Base-by-base conservation (phyloP, 1,140 invertebrate genomes). In the Drosophila elegans region DNA sequence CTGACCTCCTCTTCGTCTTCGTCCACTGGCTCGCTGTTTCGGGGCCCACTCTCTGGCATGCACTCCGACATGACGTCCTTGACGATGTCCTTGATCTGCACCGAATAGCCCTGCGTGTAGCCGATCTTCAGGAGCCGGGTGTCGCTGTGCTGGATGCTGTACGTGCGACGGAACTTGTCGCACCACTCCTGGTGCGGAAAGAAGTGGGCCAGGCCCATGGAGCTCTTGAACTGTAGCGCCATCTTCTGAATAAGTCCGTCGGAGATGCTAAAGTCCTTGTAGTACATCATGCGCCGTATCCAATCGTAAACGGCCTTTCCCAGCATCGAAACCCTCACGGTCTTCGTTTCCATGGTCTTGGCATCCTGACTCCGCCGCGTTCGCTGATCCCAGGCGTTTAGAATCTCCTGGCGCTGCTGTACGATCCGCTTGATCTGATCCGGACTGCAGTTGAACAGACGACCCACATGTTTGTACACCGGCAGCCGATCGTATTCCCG, bases 241-340 rank as follows among this genome's bases (percentile, higher is more conserved):
- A 91, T 92, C 56, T 91, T 92, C 59, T 92, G 91, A 27, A 92
- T 91, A 0, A 92, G 68, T 0, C 88, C 90, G 34, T 92, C 91
- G 21, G 90, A 80, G 41, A 92, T 91, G 32, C 61, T 74, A 9
- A 92, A 90, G 36, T 92, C 91, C 71, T 86, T 91, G 54, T 92
- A 92, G 76, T 92, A 92, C 81, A 92, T 91, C 88, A 92, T 91
- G 52, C 91, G 90, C 0, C 90, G 67, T n/a, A 92, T 84, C 91
- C 91, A 92, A 16, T 92, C 91, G 52, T 86, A 91, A 0, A 92
- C 91, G 0, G 91, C 90, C 9, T 80, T 86, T 3, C 91, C 90
- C 61, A 92, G 41, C 90, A 92, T 91, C 3, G 91, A 92, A 0
- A 91, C 84, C 0, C 84, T 46, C 21, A 91, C 84, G 7, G 88